Evolutionary conservation across 2,888 invertebrate species (phyloP).

Genomic region (Ligdia adustata): DNA sequence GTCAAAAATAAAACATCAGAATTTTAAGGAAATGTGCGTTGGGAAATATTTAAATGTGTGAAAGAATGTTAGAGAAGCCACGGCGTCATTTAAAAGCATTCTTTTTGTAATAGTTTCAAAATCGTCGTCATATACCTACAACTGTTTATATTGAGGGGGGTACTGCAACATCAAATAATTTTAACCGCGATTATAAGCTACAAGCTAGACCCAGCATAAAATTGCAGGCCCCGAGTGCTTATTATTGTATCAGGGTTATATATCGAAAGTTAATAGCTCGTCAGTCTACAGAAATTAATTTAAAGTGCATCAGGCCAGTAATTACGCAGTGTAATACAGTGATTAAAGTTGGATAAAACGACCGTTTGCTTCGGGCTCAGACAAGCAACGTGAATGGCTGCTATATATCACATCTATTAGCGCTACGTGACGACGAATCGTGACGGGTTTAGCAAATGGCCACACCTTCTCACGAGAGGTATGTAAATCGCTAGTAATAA

Average conservation of each 20-base stretch:
- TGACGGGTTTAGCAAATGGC: slow-evolving; percentile 13
- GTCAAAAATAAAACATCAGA: too few relatives aligned
- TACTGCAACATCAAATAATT: too few relatives aligned
- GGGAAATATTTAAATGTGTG: too few relatives aligned
- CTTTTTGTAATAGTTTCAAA: too few relatives aligned
- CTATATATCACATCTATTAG: slow-evolving; percentile 19
- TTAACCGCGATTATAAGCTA: slow-evolving; percentile 11
- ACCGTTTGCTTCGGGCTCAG: slow-evolving; percentile 7
- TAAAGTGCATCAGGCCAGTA: slow-evolving; percentile 74
- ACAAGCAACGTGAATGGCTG: slow-evolving; percentile 9
- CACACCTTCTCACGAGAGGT: slow-evolving; percentile 1
- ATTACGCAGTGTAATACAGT: slow-evolving; percentile 48
- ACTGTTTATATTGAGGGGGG: too few relatives aligned
- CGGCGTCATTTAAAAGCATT: too few relatives aligned
- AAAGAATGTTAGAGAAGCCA: too few relatives aligned
- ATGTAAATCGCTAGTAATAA: neutral
- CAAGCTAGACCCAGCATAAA: slow-evolving; percentile 25
- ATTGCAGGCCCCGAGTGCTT: slow-evolving; percentile 41
- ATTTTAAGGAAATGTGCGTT: too few relatives aligned
- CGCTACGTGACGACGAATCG: slow-evolving; percentile 19
- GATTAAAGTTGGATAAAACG: slow-evolving; percentile 18
- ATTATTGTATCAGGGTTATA: slow-evolving; percentile 63
- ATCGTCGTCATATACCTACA: too few relatives aligned
- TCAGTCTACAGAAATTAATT: slow-evolving; percentile 74
- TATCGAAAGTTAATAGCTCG: slow-evolving; percentile 67